Evolutionary conservation across 2,113 vertebrate species (phyloP).

Genomic region (Chloroceryle aenea): DNA sequence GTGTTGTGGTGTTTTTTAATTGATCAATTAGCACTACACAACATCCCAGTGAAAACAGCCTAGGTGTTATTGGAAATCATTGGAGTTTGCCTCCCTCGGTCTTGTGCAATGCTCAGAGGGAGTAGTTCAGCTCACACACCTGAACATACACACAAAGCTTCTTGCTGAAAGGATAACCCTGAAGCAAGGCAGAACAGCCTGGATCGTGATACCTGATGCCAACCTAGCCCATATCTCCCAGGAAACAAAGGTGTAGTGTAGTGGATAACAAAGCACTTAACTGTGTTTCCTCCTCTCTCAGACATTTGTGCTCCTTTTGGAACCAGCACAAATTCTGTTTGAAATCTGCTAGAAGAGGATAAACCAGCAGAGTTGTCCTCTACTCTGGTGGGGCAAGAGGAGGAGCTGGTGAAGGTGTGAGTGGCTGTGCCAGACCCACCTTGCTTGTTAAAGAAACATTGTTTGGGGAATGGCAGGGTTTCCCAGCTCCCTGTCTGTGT

Average conservation of each 20-base stretch:
- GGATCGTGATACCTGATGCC: slow-evolving; percentile 17
- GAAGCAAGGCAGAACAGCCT: slow-evolving; percentile 11
- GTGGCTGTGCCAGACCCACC: neutral
- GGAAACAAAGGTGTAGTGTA: slow-evolving; percentile 63
- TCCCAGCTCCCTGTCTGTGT: neutral
- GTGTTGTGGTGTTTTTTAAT: neutral
- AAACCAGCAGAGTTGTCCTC: neutral
- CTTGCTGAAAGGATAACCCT: slow-evolving; percentile 46
- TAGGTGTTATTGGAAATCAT: slow-evolving; percentile 35
- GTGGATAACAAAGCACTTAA: neutral
- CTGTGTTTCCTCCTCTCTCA: neutral
- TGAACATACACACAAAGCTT: neutral
- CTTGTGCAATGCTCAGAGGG: slow-evolving; percentile 1
- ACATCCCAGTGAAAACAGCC: neutral
- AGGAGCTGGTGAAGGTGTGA: neutral
- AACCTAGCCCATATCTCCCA: slow-evolving; percentile 20
- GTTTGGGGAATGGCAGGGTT: neutral
- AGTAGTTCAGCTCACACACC: slow-evolving; percentile 1
- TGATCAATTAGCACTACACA: slow-evolving; percentile 46
- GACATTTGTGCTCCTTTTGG: neutral
- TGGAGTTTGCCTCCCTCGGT: neutral
- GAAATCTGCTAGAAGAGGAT: neutral
- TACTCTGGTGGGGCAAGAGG: neutral
- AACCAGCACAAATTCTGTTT: neutral
- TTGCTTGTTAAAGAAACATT: neutral